Conservation (phyloP, 2,797 vertebrate genomes). For the Pelobates cultripes region DNA sequence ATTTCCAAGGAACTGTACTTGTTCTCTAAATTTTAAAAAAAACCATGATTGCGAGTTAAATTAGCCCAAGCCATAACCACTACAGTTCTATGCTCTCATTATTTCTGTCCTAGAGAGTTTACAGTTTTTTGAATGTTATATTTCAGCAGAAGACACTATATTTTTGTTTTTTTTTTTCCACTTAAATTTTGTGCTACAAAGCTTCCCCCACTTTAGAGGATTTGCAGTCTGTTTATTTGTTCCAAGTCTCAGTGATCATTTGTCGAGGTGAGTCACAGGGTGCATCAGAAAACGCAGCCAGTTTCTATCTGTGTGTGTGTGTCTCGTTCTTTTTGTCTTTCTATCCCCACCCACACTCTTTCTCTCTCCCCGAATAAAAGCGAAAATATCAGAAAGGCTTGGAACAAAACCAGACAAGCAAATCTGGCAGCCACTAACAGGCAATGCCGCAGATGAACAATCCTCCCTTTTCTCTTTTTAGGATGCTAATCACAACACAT, state of each 20-base stretch:
- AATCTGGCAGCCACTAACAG: constrained; percentile 29
- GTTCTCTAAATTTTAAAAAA: no score
- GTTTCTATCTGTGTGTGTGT: not conserved
- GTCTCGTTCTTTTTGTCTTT: constrained; percentile 10
- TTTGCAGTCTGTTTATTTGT: constrained; percentile 10
- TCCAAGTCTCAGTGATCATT: constrained; percentile 20
- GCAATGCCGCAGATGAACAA: constrained; percentile 21
- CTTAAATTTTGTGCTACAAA: not conserved
- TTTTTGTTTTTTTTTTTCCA: not conserved
- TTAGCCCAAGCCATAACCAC: no score
- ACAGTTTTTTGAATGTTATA: no score
- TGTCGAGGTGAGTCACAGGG: constrained; percentile 35
- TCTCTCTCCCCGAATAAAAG: constrained; percentile 17
- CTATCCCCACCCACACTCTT: constrained; percentile 8
- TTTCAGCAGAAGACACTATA: no score
- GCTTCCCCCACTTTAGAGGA: constrained; percentile 12
- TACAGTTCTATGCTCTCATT: no score
- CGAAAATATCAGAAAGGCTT: constrained; percentile 33
- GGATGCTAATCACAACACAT: constrained; percentile 1
- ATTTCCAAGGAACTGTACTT: no score
- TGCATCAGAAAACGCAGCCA: constrained; percentile 15
- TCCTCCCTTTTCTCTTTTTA: not conserved
- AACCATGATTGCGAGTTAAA: no score
- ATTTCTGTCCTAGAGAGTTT: no score
- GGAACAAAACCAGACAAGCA: constrained; percentile 23